Evolutionary conservation across 2,113 vertebrate species (phyloP).

Genomic region (Pyxicephalus adspersus): DNA sequence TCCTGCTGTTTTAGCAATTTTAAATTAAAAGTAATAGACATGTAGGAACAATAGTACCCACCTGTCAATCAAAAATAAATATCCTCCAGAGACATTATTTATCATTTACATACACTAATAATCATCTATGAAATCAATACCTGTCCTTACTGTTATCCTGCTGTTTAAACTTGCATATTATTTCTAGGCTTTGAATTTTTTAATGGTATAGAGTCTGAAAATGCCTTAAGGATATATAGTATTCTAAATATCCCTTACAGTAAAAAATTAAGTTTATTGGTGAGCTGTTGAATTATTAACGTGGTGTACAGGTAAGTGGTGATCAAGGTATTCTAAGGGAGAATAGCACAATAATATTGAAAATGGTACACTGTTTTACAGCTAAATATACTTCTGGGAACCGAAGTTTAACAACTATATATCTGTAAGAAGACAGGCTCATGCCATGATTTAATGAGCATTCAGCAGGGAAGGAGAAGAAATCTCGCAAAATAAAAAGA

Average conservation of each 20-base stretch:
- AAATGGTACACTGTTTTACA: too few species aligned
- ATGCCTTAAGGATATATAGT: background rate
- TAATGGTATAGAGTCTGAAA: background rate
- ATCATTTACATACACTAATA: too few species aligned
- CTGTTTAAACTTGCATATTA: background rate
- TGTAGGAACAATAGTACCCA: background rate
- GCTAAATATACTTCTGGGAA: too few species aligned
- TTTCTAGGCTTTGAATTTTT: background rate
- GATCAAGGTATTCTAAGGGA: background rate
- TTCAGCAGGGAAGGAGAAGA: too few species aligned
- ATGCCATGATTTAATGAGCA: too few species aligned
- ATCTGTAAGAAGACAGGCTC: too few species aligned
- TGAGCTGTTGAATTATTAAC: background rate
- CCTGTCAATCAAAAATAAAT: background rate
- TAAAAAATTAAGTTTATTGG: background rate
- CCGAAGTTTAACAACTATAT: too few species aligned
- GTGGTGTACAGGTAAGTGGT: background rate
- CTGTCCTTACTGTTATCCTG: background rate
- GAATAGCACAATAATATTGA: too few species aligned
- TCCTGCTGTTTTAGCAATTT: conserved; percentile 30
- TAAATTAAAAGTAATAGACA: background rate
- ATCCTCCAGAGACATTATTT: background rate
- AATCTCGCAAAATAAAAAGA: too few species aligned
- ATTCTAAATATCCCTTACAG: background rate
- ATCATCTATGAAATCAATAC: background rate